These are phyloP conservation scores for Sisyra terminalis DNA, from an alignment of 2,888 invertebrate species.

Conservation along the genomic window DNA sequence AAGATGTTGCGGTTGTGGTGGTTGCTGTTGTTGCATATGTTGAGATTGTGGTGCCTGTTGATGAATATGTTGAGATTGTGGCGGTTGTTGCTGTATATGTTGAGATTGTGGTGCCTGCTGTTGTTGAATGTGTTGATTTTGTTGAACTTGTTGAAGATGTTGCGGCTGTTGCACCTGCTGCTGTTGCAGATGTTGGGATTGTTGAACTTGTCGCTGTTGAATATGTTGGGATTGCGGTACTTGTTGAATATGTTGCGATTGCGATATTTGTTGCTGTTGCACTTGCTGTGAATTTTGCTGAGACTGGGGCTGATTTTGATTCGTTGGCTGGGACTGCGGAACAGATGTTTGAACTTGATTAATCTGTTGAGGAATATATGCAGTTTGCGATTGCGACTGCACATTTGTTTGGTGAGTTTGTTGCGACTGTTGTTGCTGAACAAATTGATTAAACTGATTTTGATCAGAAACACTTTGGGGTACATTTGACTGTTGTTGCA, in stretches of 20 bases:
- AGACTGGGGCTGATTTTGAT: slow-evolving; percentile 13
- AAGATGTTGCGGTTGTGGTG: slow-evolving; percentile 18
- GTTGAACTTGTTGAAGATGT: slow-evolving; percentile 13
- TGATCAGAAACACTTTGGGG: slow-evolving; percentile 26
- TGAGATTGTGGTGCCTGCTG: slow-evolving; percentile 14
- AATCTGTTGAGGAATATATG: background rate
- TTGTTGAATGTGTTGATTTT: slow-evolving; percentile 3
- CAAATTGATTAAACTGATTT: slow-evolving; percentile 17
- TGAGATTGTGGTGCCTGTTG: slow-evolving; percentile 25
- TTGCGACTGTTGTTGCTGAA: slow-evolving; percentile 12
- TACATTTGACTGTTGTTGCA: slow-evolving; percentile 19
- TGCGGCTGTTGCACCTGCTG: slow-evolving; percentile 25
- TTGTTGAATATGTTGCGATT: slow-evolving; percentile 12
- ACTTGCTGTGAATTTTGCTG: slow-evolving; percentile 16
- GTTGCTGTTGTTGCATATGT: slow-evolving; percentile 19
- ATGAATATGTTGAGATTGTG: slow-evolving; percentile 15
- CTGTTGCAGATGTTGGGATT: slow-evolving; percentile 23
- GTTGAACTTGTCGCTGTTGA: slow-evolving; percentile 29
- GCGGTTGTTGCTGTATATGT: slow-evolving; percentile 14
- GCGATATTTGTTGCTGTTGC: slow-evolving; percentile 12
- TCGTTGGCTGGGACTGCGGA: slow-evolving; percentile 11
- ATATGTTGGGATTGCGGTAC: slow-evolving; percentile 8
- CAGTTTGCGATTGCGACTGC: slow-evolving; percentile 9
- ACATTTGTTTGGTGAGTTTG: slow-evolving; percentile 10
- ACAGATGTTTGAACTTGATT: background rate